phyloP scores from a whole-genome alignment of 2,797 vertebrate species.

The Hoplostethus mediterraneus region DNA sequence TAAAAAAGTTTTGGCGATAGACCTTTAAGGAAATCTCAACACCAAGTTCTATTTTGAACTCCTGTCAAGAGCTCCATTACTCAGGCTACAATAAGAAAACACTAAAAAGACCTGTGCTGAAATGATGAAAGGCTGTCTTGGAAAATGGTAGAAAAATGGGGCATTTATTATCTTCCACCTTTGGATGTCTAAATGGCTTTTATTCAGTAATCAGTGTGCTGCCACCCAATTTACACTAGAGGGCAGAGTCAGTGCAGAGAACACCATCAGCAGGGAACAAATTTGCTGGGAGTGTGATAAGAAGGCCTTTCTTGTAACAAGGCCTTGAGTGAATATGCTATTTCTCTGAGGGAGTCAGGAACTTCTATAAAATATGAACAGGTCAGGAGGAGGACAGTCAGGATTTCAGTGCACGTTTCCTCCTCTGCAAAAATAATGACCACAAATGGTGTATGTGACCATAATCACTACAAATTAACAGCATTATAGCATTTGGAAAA shows the following conservation, averaged over 20 bases:
- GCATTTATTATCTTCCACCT: slow-evolving; percentile 83
- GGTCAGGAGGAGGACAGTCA: slow-evolving; percentile 72
- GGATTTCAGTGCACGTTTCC: slow-evolving; percentile 49
- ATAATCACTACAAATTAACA: slow-evolving; percentile 36
- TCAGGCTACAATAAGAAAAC: slow-evolving; percentile 77
- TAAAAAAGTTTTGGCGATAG: slow-evolving; percentile 54
- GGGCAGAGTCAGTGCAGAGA: slow-evolving; percentile 79
- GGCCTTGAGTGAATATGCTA: slow-evolving; percentile 61
- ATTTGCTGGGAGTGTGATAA: slow-evolving; percentile 72
- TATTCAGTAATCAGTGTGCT: slow-evolving; percentile 65
- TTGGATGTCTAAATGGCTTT: slow-evolving; percentile 71
- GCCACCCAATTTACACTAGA: slow-evolving; percentile 74
- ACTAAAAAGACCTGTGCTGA: slow-evolving; percentile 74
- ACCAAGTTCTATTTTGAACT: slow-evolving; percentile 72
- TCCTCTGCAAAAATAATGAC: slow-evolving; percentile 32
- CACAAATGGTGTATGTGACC: slow-evolving; percentile 12
- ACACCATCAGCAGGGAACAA: slow-evolving; percentile 56
- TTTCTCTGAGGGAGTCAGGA: slow-evolving; percentile 66
- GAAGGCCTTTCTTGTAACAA: slow-evolving; percentile 60
- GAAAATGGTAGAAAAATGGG: slow-evolving; percentile 85
- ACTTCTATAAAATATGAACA: slow-evolving; percentile 57
- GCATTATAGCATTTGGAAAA: background rate
- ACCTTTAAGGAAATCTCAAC: slow-evolving; percentile 58
- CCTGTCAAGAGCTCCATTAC: slow-evolving; percentile 82
- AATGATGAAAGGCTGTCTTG: slow-evolving; percentile 85